Percentiles rank a stretch among this genome's conserved stretches.
These are phyloP conservation scores for Microchrysa polita DNA, from an alignment of 2,888 invertebrate genomes.

Conservation along the genomic window DNA sequence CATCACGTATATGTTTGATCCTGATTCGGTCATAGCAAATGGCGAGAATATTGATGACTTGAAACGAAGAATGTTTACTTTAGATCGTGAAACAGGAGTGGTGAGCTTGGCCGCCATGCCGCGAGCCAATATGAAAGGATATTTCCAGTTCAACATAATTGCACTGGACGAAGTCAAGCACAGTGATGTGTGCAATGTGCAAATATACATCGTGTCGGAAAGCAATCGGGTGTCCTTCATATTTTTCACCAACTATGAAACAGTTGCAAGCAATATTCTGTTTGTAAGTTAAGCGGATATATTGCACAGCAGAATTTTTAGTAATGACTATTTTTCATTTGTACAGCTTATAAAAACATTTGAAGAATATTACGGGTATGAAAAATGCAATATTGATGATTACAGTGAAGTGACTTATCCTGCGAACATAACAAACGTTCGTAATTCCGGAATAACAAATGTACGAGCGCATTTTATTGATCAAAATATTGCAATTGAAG, in stretches of 20 bases:
- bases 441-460: slow-evolving; percentile 60
- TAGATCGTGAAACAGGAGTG: slow-evolving; percentile 64
- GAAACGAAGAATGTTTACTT: slow-evolving; percentile 62
- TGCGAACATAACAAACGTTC: background rate
- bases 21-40: slow-evolving; percentile 63
- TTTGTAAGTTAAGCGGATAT: slow-evolving; percentile 65
- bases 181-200: slow-evolving; percentile 65
- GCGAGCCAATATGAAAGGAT: slow-evolving; percentile 69
- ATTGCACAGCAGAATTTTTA: background rate
- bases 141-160: slow-evolving; percentile 68
- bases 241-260: slow-evolving; percentile 51
- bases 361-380: slow-evolving; percentile 65
- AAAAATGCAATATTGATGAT: slow-evolving; percentile 70
- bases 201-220: slow-evolving; percentile 70
- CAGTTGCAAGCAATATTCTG: slow-evolving; percentile 56
- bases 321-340: slow-evolving; percentile 34
- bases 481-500: slow-evolving; percentile 66
- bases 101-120: slow-evolving; percentile 67
- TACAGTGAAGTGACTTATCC: slow-evolving; percentile 55
- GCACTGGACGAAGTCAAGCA: slow-evolving; percentile 68
- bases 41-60: slow-evolving; percentile 63
- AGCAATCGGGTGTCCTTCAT: slow-evolving; percentile 67
- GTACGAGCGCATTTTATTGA: slow-evolving; percentile 71
- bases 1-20: slow-evolving; percentile 64
- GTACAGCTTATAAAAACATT: slow-evolving; percentile 69